Evolutionary conservation across 2,797 vertebrate genomes (phyloP), one percentile per base, ranked within the genome.

Genomic region (Huso huso): DNA sequence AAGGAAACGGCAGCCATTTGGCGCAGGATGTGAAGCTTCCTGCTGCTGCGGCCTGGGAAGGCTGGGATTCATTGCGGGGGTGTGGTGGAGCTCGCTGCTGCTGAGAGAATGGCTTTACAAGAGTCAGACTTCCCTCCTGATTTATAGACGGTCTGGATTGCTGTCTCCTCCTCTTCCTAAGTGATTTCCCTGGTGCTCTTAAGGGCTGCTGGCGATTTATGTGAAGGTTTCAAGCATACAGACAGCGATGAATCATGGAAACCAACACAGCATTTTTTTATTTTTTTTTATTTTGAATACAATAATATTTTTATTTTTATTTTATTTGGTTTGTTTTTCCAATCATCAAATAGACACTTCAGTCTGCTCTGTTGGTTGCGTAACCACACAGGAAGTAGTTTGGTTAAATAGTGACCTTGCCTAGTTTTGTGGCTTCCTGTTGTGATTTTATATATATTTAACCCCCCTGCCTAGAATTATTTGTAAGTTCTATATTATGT

Each of bases 391-490:
- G 93, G 93, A 95, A 94, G 89, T 92, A 88, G 86, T 92, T 92
- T 88, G 79, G 70, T 79, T 87, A 88, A 89, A 86, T 88, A 85
- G 86, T 70, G 84, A 88, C 87, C 90, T 88, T 82, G 83, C 90
- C 90, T 89, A 84, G 80, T 80, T 85, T 84, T 87, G 84, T 78
- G 81, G 88, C 88, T 94, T 95, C 92, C 92, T 92, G 89, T 90
- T 80, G 73, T 82, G 85, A 89, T 87, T 87, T 5, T 78, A 77
- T 49, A 52, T 48, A 70, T 55, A 13, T 53, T 12, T 61, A 11
- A 8, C 8, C 57, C 73, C 72, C 23, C 15, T 57, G 52, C 62
- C 49, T 11, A 57, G 9, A 50, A 7, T 10, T 68, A 55, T 58
- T 18, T 12, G 15, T 13, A 51, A 11, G 61, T 50, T 58, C n/a